Percentiles rank a stretch among this genome's conserved stretches.
Conservation (phyloP, 92 coral and sea anemone genomes). For the Heteractis magnifica region DNA sequence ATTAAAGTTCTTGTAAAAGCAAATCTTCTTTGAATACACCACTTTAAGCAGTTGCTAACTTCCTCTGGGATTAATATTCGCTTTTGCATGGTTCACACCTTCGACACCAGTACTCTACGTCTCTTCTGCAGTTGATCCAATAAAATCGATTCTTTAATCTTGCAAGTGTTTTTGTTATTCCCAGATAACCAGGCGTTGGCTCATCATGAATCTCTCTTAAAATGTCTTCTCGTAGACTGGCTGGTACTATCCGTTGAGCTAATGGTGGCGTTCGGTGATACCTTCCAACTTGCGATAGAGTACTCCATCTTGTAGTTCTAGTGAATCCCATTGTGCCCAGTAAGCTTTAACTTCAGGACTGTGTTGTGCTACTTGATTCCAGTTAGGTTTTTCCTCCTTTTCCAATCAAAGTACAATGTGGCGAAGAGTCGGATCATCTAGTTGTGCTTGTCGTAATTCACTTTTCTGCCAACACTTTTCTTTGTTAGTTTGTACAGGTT, state of each 20-base stretch:
- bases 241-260: constrained; percentile 19
- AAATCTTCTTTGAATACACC: too few relatives aligned
- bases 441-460: constrained; percentile 19
- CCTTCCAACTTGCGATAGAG: constrained; percentile 46
- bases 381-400: neutral
- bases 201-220: constrained; percentile 39
- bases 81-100: too few relatives aligned
- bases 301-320: constrained; percentile 34
- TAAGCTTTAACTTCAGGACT: constrained; percentile 35
- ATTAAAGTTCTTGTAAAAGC: too few relatives aligned
- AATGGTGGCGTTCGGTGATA: constrained; percentile 2
- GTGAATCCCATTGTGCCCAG: constrained; percentile 50
- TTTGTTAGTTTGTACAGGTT: neutral
- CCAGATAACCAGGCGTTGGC: constrained; percentile 48
- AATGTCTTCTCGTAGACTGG: constrained; percentile 17
- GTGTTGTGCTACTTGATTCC: constrained; percentile 5
- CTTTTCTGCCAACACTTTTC: constrained; percentile 1
- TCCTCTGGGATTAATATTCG: too few relatives aligned
- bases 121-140: constrained; percentile 16
- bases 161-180: constrained; percentile 27
- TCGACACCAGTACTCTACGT: constrained; percentile 28
- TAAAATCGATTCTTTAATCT: constrained; percentile 36
- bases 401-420: neutral
- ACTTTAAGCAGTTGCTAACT: too few relatives aligned
- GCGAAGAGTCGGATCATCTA: constrained; percentile 2